Evolutionary conservation across 2,888 invertebrate species (phyloP).

Genomic region (Polyommatus icarus): DNA sequence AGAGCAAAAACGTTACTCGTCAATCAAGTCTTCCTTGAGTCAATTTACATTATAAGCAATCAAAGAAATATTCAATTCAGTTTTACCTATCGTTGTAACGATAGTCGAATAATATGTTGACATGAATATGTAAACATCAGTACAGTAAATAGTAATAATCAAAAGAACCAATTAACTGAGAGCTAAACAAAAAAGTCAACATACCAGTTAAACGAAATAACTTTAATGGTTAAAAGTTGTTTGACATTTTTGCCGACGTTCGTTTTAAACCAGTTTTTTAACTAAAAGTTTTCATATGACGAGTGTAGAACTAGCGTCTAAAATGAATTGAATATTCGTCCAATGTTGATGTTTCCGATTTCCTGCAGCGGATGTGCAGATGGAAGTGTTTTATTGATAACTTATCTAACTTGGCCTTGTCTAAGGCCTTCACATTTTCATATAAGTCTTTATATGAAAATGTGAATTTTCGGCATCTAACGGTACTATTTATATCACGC

Average conservation of each 20-base stretch:
- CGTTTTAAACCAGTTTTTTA: background rate
- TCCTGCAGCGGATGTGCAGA: background rate
- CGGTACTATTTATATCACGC: background rate
- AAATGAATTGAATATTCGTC: slow-evolving; percentile 13
- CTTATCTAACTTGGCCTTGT: background rate
- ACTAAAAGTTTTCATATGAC: background rate
- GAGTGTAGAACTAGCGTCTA: background rate
- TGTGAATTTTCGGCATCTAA: background rate
- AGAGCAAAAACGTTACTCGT: too few relatives aligned
- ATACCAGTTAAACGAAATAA: background rate
- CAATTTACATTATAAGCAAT: too few relatives aligned
- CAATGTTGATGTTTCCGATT: background rate
- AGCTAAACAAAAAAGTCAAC: background rate
- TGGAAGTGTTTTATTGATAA: background rate
- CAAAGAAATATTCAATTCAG: too few relatives aligned
- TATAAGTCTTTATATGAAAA: too few relatives aligned
- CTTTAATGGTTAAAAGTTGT: background rate
- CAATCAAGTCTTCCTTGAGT: too few relatives aligned
- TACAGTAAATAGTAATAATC: background rate
- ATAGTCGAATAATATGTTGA: background rate
- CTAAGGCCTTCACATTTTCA: too few relatives aligned
- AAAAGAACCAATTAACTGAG: background rate
- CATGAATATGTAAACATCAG: background rate
- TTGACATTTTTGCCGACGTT: background rate
- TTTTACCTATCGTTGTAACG: background rate